Conservation (phyloP, 2,888 invertebrate genomes). For the Hylaea fasciaria region DNA sequence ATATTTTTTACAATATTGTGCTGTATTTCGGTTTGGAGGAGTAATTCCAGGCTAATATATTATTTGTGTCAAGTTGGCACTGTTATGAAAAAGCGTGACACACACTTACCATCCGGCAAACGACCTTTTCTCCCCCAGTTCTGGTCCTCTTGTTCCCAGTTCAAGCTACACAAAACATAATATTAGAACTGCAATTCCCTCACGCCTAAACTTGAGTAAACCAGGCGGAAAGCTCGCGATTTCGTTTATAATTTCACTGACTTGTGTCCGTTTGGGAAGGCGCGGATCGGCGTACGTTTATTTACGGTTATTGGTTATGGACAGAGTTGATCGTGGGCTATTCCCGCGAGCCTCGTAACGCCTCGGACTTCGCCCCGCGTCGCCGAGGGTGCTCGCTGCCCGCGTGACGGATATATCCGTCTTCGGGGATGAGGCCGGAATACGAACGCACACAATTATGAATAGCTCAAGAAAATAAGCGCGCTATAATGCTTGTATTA, state of each 20-base stretch:
- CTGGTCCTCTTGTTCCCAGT: no score
- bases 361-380: slow-evolving; percentile 70
- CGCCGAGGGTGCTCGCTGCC: slow-evolving; percentile 67
- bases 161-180: slow-evolving; percentile 26
- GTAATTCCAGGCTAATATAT: no score
- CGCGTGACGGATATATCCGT: slow-evolving; percentile 80
- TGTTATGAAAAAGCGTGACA: no score
- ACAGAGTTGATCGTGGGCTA: slow-evolving; percentile 75
- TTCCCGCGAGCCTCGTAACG: slow-evolving; percentile 82
- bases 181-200: slow-evolving; percentile 51
- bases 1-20: neutral
- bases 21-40: no score
- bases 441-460: slow-evolving; percentile 74
- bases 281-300: slow-evolving; percentile 66
- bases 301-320: slow-evolving; percentile 85
- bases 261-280: slow-evolving; percentile 47
- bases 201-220: slow-evolving; percentile 16
- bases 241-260: slow-evolving; percentile 49
- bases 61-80: no score
- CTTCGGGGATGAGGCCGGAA: slow-evolving; percentile 68
- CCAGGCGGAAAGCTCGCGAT: slow-evolving; percentile 20
- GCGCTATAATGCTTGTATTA: neutral
- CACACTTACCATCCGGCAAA: no score
- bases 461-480: slow-evolving; percentile 54
- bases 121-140: no score